Conservation (phyloP, 2,888 invertebrate genomes). For the Ichneumoninae sp. region DNA sequence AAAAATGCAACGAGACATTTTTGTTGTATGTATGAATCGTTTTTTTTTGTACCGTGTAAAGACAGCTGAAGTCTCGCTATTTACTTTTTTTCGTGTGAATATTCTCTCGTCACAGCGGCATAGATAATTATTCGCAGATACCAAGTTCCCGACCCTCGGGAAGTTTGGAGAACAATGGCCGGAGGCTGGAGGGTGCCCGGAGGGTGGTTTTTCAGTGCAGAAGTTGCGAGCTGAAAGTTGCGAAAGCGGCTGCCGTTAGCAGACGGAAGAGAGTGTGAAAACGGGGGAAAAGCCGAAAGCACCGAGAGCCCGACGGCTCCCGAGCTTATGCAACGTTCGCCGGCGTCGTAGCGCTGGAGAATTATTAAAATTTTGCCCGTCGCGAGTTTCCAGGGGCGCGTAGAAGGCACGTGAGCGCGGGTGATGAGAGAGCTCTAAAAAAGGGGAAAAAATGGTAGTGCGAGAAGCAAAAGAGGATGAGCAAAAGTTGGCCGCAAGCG, state of each 20-base stretch:
- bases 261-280: slow-evolving; percentile 36
- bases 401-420: slow-evolving; percentile 36
- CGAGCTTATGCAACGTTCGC: slow-evolving; percentile 27
- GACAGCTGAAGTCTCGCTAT: not conserved
- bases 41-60: too few relatives aligned
- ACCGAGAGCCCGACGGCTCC: slow-evolving; percentile 46
- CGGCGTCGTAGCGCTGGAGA: slow-evolving; percentile 45
- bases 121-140: slow-evolving; percentile 30
- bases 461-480: not conserved
- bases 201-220: slow-evolving; percentile 7
- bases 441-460: not conserved
- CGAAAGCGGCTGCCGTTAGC: slow-evolving; percentile 15
- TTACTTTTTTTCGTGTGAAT: not conserved
- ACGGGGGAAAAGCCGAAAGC: slow-evolving; percentile 44
- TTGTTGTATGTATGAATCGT: too few relatives aligned
- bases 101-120: slow-evolving; percentile 7
- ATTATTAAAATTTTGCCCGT: slow-evolving; percentile 68
- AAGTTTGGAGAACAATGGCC: slow-evolving; percentile 51
- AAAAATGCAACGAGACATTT: too few relatives aligned
- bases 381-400: slow-evolving; percentile 24
- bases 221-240: slow-evolving; percentile 43
- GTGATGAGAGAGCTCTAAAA: slow-evolving; percentile 17
- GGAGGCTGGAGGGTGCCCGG: not conserved
- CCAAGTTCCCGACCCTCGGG: slow-evolving; percentile 9
- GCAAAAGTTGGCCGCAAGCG: slow-evolving; percentile 37